Evolutionary conservation across 2,113 vertebrate genomes (phyloP).

Genomic region (Psephotus haematonotus): DNA sequence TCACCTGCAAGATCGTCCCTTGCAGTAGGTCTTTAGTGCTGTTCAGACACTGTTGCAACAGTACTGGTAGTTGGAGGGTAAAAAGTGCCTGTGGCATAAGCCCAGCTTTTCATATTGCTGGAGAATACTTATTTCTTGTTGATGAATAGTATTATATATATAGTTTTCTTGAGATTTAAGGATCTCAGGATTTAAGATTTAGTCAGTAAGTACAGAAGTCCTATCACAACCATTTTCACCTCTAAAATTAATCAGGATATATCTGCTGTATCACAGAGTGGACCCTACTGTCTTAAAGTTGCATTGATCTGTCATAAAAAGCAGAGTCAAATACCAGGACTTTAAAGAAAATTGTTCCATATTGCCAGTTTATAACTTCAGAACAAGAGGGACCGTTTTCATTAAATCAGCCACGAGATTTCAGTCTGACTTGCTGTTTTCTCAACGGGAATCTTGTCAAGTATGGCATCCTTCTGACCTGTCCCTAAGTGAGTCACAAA

Average conservation of each 20-base stretch:
- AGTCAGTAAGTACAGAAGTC: background rate
- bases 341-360: background rate
- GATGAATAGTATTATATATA: background rate
- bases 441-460: background rate
- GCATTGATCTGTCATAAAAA: background rate
- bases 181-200: background rate
- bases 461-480: background rate
- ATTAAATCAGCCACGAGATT: background rate
- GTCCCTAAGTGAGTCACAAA: background rate
- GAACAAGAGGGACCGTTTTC: background rate
- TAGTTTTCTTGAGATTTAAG: background rate
- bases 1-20: accelerated
- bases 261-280: background rate
- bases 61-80: background rate
- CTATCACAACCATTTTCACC: background rate
- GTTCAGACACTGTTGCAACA: background rate
- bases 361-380: background rate
- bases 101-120: background rate
- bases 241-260: background rate
- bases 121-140: background rate
- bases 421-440: background rate
- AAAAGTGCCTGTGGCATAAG: background rate
- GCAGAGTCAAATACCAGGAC: background rate
- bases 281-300: background rate
- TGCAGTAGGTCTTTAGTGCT: background rate